Evolutionary conservation across 2,888 invertebrate genomes (phyloP).

Genomic region (Ellobium chinense): DNA sequence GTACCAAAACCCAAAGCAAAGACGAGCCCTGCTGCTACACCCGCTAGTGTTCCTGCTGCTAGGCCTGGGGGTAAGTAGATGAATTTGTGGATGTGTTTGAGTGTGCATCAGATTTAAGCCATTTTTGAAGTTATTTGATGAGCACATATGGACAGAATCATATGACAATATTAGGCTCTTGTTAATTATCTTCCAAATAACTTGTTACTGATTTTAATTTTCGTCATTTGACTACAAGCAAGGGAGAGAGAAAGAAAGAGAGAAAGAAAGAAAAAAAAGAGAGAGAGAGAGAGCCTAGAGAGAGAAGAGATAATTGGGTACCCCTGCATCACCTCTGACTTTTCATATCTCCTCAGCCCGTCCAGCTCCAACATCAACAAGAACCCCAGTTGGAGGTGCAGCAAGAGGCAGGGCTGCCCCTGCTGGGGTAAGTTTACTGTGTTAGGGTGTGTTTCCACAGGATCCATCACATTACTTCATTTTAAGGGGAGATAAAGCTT

Average conservation of each 20-base stretch:
- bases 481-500: too few relatives aligned
- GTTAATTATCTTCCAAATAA: neutral
- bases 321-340: neutral
- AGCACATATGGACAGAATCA: too few relatives aligned
- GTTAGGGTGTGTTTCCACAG: too few relatives aligned
- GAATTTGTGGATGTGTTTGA: neutral
- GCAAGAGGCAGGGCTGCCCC: slow-evolving; percentile 3
- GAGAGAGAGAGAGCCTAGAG: neutral
- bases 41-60: neutral
- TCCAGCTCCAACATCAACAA: neutral
- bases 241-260: neutral
- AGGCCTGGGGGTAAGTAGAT: neutral
- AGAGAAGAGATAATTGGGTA: neutral
- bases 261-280: neutral
- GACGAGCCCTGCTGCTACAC: neutral
- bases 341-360: neutral
- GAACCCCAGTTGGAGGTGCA: slow-evolving; percentile 16
- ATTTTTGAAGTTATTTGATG: too few relatives aligned
- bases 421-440: slow-evolving; percentile 28
- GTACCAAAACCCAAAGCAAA: slow-evolving; percentile 56
- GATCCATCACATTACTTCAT: too few relatives aligned
- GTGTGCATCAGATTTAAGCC: neutral
- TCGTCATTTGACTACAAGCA: neutral
- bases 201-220: neutral
- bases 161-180: neutral